phyloP scores from a whole-genome alignment of 2,113 vertebrate species.

The Lutjanus erythropterus region DNA sequence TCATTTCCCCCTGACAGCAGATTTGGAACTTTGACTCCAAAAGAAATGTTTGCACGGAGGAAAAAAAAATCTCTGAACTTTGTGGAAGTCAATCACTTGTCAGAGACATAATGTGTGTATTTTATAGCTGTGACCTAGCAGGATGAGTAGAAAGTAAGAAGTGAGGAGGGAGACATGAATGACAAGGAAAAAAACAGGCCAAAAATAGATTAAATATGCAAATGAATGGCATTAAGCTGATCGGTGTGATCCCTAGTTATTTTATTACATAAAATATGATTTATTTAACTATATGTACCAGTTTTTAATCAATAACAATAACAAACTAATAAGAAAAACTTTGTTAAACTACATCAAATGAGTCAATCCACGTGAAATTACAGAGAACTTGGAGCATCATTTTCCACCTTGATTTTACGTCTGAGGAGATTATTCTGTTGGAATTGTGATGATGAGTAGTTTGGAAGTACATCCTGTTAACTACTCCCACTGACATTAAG shows the following conservation, averaged over 20 bases:
- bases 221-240: constrained; percentile 20
- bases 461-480: constrained; percentile 87
- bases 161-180: constrained; percentile 10
- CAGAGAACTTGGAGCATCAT: constrained; percentile 57
- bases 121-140: constrained; percentile 40
- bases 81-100: constrained; percentile 67
- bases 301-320: constrained; percentile 7
- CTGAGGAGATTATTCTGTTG: constrained; percentile 78
- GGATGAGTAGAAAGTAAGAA: constrained; percentile 32
- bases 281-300: neutral
- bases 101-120: constrained; percentile 48
- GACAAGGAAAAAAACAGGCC: constrained; percentile 45
- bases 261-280: constrained; percentile 7
- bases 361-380: constrained; percentile 54
- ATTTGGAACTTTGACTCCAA: constrained; percentile 79
- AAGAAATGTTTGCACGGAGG: constrained; percentile 57
- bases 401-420: constrained; percentile 77
- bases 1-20: constrained; percentile 86
- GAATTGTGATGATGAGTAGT: constrained; percentile 84
- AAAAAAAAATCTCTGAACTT: constrained; percentile 47
- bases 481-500: constrained; percentile 86
- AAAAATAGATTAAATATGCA: constrained; percentile 48
- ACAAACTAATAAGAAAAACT: constrained; percentile 46
- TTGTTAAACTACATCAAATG: constrained; percentile 57
- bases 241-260: neutral